Evolutionary conservation across 2,888 invertebrate species (phyloP).

Genomic region (Stenichneumon culpator): DNA sequence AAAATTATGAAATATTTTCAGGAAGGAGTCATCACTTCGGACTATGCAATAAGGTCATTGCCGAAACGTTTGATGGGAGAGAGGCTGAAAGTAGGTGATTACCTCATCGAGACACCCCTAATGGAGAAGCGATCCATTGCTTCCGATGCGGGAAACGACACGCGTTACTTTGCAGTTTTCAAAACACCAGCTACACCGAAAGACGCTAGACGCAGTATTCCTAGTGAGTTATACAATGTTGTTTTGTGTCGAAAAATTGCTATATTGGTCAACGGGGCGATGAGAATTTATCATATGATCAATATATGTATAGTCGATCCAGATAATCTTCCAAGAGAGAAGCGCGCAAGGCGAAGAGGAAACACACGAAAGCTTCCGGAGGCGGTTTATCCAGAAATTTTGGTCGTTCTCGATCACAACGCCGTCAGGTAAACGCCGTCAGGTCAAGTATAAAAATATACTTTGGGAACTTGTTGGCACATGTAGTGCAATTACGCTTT

Average conservation of each 20-base stretch:
- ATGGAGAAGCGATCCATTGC: not conserved
- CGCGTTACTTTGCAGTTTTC: conserved; percentile 2
- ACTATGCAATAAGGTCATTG: conserved; percentile 41
- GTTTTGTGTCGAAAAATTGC: not conserved
- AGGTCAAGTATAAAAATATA: not conserved
- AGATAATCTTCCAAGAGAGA: not conserved
- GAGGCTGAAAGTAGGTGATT: not conserved
- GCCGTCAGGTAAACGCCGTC: too few relatives aligned
- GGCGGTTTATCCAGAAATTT: conserved; percentile 25
- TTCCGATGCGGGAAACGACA: conserved; percentile 6
- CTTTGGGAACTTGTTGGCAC: not conserved
- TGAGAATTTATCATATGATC: not conserved
- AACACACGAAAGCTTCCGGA: not conserved
- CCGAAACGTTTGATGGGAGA: conserved; percentile 29
- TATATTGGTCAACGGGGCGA: not conserved
- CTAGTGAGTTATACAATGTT: not conserved
- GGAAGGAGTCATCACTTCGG: conserved; percentile 36
- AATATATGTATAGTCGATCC: not conserved
- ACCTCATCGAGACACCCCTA: not conserved
- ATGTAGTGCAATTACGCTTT: not conserved
- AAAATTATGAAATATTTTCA: not conserved
- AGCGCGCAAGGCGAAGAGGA: too few relatives aligned
- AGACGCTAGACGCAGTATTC: conserved; percentile 26
- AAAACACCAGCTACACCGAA: not conserved
- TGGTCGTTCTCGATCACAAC: not conserved